Conservation (phyloP, 2,888 invertebrate genomes). For the Cryptus viduatorius region DNA sequence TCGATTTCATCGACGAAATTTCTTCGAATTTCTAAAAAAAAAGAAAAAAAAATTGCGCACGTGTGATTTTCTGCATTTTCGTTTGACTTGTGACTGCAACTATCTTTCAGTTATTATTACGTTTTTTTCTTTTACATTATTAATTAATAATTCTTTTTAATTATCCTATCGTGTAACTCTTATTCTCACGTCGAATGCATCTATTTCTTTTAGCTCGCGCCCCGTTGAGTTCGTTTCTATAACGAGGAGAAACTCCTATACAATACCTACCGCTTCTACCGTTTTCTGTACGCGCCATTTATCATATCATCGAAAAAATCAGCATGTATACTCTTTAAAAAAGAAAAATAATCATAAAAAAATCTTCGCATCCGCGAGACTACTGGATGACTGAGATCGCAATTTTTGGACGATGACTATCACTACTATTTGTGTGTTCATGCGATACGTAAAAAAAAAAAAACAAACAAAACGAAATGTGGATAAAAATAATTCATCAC, state of each 20-base stretch:
- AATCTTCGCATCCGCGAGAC: slow-evolving; percentile 13
- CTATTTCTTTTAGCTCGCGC: slow-evolving; percentile 66
- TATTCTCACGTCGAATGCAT: slow-evolving; percentile 53
- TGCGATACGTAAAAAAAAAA: slow-evolving; percentile 51
- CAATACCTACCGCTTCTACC: slow-evolving; percentile 27
- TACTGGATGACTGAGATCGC: slow-evolving; percentile 13
- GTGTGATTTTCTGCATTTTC: slow-evolving; percentile 30
- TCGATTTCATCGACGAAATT: slow-evolving; percentile 11
- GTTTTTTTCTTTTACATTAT: slow-evolving; percentile 32
- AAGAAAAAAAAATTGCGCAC: slow-evolving; percentile 24
- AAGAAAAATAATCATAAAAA: slow-evolving; percentile 23
- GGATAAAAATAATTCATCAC: slow-evolving; percentile 56
- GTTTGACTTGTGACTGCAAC: slow-evolving; percentile 29
- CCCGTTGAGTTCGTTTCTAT: slow-evolving; percentile 59
- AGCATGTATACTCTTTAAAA: slow-evolving; percentile 15
- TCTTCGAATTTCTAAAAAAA: neutral
- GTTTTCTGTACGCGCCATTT: slow-evolving; percentile 32
- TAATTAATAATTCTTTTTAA: slow-evolving; percentile 2
- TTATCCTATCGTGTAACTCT: slow-evolving; percentile 23
- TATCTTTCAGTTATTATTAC: slow-evolving; percentile 34
- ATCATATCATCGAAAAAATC: slow-evolving; percentile 14
- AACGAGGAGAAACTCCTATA: slow-evolving; percentile 44
- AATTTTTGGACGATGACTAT: slow-evolving; percentile 62
- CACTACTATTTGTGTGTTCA: slow-evolving; percentile 61
- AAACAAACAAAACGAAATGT: slow-evolving; percentile 32